Evolutionary conservation across 2,797 vertebrate species (phyloP).

Genomic region (Sphenopsis melanotis): DNA sequence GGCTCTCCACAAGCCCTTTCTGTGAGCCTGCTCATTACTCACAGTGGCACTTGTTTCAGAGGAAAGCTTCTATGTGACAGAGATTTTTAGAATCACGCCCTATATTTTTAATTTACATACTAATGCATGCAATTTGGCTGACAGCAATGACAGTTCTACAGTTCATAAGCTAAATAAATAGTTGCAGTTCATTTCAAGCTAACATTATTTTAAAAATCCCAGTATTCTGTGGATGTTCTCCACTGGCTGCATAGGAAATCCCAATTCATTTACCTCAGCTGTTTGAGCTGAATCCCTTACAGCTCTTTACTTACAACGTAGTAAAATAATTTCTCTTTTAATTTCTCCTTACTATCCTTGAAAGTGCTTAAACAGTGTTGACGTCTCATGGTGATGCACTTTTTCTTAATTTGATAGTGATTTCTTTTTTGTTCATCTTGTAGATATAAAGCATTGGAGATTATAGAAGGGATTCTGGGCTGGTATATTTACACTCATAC

Average conservation of each 20-base stretch:
- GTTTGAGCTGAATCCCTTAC: neutral
- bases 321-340: neutral
- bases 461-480: neutral
- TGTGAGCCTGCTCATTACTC: neutral
- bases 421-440: neutral
- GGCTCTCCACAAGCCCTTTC: neutral
- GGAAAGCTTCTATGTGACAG: neutral
- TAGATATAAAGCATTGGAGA: neutral
- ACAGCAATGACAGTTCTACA: neutral
- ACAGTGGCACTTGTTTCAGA: neutral
- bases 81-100: neutral
- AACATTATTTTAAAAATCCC: neutral
- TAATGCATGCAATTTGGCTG: neutral
- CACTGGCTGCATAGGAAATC: constrained; percentile 12
- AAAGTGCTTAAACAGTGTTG: constrained; percentile 31
- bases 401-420: neutral
- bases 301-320: neutral
- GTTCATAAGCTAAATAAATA: constrained; percentile 33
- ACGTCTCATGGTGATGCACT: neutral
- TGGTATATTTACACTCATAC: neutral
- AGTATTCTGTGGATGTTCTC: neutral
- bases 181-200: constrained; percentile 9
- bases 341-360: constrained; percentile 39
- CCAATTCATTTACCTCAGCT: constrained; percentile 16
- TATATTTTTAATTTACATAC: constrained; percentile 30